Conservation (phyloP, 2,797 vertebrate genomes). For the Bradypodion pumilum region DNA sequence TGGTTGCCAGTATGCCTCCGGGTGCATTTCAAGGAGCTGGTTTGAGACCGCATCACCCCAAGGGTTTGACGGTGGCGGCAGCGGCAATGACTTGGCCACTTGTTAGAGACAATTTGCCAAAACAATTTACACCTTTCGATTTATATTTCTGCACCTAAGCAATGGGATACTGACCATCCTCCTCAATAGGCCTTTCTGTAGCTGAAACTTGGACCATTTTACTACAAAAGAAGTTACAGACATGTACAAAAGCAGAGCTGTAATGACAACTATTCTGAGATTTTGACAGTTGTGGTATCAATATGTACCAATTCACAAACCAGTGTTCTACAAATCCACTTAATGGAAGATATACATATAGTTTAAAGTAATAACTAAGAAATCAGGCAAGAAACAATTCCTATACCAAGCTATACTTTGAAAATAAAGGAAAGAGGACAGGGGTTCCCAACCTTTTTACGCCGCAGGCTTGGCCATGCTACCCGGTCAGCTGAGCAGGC, state of each 20-base stretch:
- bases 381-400: neutral
- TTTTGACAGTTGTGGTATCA: neutral
- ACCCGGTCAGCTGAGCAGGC: too few relatives aligned
- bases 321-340: neutral
- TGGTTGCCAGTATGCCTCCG: too few relatives aligned
- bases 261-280: neutral
- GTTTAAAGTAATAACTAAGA: neutral
- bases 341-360: conserved; percentile 1
- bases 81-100: too few relatives aligned
- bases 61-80: too few relatives aligned
- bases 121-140: too few relatives aligned
- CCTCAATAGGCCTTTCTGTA: neutral
- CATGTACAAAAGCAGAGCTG: neutral
- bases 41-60: too few relatives aligned
- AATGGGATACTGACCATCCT: neutral
- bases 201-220: neutral
- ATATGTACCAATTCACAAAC: neutral
- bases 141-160: too few relatives aligned
- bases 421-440: too few relatives aligned
- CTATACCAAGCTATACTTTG: neutral
- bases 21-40: too few relatives aligned
- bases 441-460: too few relatives aligned
- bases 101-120: too few relatives aligned
- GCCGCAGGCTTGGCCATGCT: too few relatives aligned
- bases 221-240: neutral